Base-by-base conservation (phyloP, 2,113 vertebrate species). In the Cygnus atratus region DNA sequence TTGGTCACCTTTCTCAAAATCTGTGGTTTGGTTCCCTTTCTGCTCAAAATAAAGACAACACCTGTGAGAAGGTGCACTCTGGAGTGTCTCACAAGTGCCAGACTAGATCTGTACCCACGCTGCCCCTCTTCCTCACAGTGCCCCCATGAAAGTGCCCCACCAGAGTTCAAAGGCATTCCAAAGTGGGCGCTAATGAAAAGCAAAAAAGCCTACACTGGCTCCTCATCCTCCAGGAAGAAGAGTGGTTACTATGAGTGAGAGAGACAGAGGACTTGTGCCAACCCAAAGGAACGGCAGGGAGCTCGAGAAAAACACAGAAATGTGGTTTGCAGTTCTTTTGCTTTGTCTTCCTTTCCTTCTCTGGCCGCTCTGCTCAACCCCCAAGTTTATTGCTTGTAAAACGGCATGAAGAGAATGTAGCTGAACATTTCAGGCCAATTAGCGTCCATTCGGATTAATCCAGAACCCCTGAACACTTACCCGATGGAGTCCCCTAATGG, bases 371-470 rank as follows among this genome's bases (percentile, higher is more conserved):
- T 9, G 5, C 20, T 43, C 41, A 39, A 14, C 26, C 26, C 24
- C 61, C 39, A 74, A 63, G 17, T 88, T 88, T 84, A 88, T 35
- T 80, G 37, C 52, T 72, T 79, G 61, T 75, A 91, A 95, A 95
- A 84, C 33, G 57, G 29, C 66, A 70, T 28, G 35, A 88, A 91
- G 44, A 82, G 46, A 92, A 74, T 2, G 1, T 39, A 84, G 57
- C 20, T 82, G 48, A 96, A 92, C 61, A 78, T 11, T 48, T 44
- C 66, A 58, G 41, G 35, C n/a, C 66, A 89, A 62, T 93, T 82
- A 84, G 10, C 9, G 26, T 68, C 58, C 48, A 62, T 86, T 74
- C 54, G 33, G 70, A 82, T 91, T 68, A 93, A 31, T 31, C 48
- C 33, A 78, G 54, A 79, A 82, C 37, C 48, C 28, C 33, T 86